Conservation (phyloP, 2,888 invertebrate genomes). For the Ornithoptera priamus region DNA sequence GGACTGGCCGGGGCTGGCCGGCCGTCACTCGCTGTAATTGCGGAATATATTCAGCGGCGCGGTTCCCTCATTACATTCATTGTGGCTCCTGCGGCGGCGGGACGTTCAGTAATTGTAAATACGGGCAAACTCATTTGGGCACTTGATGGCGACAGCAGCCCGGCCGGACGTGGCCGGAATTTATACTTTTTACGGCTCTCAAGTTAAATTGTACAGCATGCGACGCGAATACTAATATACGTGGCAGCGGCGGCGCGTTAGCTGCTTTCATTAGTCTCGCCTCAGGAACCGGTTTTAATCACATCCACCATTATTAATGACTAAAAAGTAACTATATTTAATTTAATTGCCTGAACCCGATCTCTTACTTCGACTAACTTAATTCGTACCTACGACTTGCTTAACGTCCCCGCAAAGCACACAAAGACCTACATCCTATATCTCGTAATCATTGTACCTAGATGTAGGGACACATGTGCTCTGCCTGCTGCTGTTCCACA, state of each 20-base stretch:
- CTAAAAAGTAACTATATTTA: too few relatives aligned
- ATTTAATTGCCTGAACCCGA: too few relatives aligned
- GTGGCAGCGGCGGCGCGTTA: constrained; percentile 5
- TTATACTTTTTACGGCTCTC: constrained; percentile 53
- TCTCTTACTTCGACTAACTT: too few relatives aligned
- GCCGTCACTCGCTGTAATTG: constrained; percentile 44
- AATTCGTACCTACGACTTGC: too few relatives aligned
- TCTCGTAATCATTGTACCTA: too few relatives aligned
- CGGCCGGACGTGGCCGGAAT: constrained; percentile 47
- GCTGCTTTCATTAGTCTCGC: too few relatives aligned
- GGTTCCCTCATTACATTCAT: constrained; percentile 51
- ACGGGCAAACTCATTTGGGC: constrained; percentile 60
- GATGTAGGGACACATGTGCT: too few relatives aligned
- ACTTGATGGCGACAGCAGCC: constrained; percentile 48
- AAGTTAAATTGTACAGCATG: constrained; percentile 31
- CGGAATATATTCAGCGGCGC: constrained; percentile 54
- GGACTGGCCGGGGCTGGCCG: background rate
- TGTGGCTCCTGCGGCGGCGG: constrained; percentile 38
- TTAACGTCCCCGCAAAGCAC: too few relatives aligned
- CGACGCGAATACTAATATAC: constrained; percentile 26
- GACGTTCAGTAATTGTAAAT: constrained; percentile 55
- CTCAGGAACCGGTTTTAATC: too few relatives aligned
- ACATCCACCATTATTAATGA: too few relatives aligned
- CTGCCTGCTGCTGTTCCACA: too few relatives aligned
- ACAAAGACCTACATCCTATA: too few relatives aligned